These are phyloP conservation scores for Ara ararauna DNA, from an alignment of 2,797 vertebrate genomes.

Conservation along the genomic window DNA sequence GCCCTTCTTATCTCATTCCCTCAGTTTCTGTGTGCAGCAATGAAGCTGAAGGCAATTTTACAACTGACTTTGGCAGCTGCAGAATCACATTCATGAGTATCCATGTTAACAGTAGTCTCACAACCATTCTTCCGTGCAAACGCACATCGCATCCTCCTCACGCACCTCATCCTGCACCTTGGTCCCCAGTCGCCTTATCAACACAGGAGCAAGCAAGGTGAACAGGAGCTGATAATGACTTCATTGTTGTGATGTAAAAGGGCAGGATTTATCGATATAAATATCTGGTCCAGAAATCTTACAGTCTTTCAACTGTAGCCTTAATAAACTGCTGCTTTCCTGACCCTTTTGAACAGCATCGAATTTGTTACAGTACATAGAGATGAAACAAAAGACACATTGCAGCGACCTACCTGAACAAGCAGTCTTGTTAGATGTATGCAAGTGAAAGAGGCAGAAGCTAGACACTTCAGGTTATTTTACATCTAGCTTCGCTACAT, in stretches of 20 bases:
- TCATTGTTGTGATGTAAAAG: neutral
- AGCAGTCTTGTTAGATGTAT: neutral
- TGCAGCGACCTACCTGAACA: neutral
- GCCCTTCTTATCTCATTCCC: conserved; percentile 29
- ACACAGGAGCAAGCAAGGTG: neutral
- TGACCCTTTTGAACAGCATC: neutral
- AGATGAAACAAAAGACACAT: neutral
- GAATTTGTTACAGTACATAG: neutral
- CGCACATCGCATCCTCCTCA: neutral
- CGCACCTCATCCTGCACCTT: neutral
- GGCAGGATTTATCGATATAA: neutral
- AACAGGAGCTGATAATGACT: neutral
- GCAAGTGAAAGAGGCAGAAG: neutral
- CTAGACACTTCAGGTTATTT: neutral
- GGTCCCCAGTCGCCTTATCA: neutral
- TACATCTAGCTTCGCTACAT: neutral
- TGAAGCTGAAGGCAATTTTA: conserved; percentile 8
- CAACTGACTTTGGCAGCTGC: conserved; percentile 3
- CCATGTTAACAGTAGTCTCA: neutral
- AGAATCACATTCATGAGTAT: neutral
- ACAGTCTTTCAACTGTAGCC: neutral
- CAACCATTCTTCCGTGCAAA: neutral
- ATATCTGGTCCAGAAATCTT: neutral
- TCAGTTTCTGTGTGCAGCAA: neutral
- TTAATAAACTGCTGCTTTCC: neutral